Conservation (phyloP, 2,113 vertebrate species). For the Myrmecophaga tridactyla region DNA sequence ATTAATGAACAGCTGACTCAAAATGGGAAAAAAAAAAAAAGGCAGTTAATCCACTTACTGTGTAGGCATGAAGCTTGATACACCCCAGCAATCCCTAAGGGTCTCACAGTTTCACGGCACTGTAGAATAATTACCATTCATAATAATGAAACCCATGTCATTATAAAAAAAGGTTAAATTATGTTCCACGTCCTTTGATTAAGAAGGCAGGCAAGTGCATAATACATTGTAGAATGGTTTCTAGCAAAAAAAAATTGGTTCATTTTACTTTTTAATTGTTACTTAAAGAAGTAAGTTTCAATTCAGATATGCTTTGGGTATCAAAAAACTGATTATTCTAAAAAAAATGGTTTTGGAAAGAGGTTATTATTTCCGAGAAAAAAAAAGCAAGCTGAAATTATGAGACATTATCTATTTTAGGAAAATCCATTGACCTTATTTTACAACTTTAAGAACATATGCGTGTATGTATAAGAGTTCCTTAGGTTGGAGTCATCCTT, state of each 20-base stretch:
- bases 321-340: not conserved
- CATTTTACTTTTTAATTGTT: conserved; percentile 45
- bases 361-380: not conserved
- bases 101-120: not conserved
- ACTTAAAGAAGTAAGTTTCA: not conserved
- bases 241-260: not conserved
- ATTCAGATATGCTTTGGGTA: not conserved
- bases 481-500: not conserved
- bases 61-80: not conserved
- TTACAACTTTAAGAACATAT: not conserved
- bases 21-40: not conserved
- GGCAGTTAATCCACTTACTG: not conserved
- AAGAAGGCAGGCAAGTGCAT: conserved; percentile 6
- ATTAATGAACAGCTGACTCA: not conserved
- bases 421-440: not conserved
- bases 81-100: not conserved
- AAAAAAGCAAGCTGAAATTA: not conserved
- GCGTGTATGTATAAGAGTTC: not conserved
- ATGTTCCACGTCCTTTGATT: not conserved
- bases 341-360: not conserved
- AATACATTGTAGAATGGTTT: conserved; percentile 18
- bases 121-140: not conserved
- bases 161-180: conserved; percentile 26
- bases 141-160: not conserved
- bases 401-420: not conserved